Conservation (phyloP, 2,113 vertebrate genomes). For the Psilopogon haemacephalus region DNA sequence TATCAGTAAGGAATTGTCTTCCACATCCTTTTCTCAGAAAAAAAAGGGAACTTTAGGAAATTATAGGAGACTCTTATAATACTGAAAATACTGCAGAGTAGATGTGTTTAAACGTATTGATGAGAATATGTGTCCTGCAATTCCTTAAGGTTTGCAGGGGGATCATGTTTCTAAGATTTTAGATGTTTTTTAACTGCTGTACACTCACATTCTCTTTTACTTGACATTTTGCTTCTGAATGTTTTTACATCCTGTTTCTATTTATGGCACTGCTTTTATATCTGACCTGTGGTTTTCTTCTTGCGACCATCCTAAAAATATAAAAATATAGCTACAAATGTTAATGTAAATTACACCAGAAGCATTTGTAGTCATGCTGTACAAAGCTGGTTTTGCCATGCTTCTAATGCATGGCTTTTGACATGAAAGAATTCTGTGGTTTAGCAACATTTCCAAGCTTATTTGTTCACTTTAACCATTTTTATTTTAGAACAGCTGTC, state of each 20-base stretch:
- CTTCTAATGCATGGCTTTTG: not conserved
- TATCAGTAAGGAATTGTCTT: not conserved
- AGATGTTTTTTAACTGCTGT: not conserved
- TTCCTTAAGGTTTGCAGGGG: not conserved
- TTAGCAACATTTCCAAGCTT: not conserved
- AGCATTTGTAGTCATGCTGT: conserved; percentile 2
- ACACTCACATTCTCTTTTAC: conserved; percentile 1
- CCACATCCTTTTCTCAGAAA: not conserved
- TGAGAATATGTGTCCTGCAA: not conserved
- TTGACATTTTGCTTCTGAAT: conserved; percentile 21
- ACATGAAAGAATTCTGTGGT: not conserved
- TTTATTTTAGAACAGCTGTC: not conserved
- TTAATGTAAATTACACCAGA: conserved; percentile 58
- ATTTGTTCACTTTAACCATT: not conserved
- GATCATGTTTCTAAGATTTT: not conserved
- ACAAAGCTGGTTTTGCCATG: not conserved
- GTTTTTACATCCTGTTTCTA: conserved; percentile 64
- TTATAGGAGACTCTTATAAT: not conserved
- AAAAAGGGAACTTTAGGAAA: not conserved
- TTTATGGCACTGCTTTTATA: conserved; percentile 65
- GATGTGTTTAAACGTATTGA: not conserved
- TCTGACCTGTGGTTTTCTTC: conserved; percentile 55
- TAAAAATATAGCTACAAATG: conserved; percentile 16
- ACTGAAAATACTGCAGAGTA: not conserved
- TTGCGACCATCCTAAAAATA: conserved; percentile 70